These are phyloP conservation scores for Pseudachorutes palmiensis DNA, from an alignment of 1,140 invertebrate genomes.

Conservation along the genomic window DNA sequence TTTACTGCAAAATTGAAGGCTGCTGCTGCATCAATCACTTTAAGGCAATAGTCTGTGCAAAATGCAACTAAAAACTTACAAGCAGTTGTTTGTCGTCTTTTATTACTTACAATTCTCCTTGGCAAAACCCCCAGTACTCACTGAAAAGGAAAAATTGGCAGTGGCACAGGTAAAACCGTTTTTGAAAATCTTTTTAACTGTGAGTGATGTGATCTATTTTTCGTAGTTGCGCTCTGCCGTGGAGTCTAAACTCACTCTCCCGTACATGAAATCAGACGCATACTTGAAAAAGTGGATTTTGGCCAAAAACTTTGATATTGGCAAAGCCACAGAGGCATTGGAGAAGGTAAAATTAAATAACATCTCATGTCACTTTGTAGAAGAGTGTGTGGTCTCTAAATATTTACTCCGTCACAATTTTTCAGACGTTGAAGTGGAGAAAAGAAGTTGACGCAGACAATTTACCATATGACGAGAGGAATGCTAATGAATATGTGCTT, in stretches of 20 bases:
- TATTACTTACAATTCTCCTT: no score
- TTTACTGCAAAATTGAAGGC: no score
- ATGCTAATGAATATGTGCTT: not conserved
- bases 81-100: no score
- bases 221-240: not conserved
- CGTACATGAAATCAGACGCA: not conserved
- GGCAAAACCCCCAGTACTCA: no score
- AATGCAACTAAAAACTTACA: no score
- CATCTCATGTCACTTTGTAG: not conserved
- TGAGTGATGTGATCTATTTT: no score
- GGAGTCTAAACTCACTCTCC: not conserved
- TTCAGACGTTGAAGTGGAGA: not conserved
- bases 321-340: not conserved
- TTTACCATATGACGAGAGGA: not conserved
- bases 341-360: not conserved
- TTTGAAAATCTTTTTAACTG: no score
- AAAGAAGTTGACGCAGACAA: not conserved
- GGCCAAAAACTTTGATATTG: not conserved
- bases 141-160: no score
- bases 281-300: not conserved
- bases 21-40: no score
- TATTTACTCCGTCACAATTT: not conserved
- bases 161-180: no score
- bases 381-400: not conserved
- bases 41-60: no score